Evolutionary conservation across 2,113 vertebrate species (phyloP).

Genomic region (Mustelus asterias): DNA sequence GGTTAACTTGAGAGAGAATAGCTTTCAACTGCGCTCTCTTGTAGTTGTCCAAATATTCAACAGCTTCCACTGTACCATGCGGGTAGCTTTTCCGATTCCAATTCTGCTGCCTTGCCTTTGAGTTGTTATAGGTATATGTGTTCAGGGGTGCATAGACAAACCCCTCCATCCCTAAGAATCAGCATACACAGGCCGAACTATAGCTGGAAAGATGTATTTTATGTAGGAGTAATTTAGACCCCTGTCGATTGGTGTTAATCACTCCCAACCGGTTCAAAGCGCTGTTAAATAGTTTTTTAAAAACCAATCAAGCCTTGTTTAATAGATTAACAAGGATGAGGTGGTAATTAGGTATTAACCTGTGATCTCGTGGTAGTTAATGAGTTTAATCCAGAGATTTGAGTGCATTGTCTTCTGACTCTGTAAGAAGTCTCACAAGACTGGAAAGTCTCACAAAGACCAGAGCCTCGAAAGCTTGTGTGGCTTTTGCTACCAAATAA

Average conservation of each 20-base stretch:
- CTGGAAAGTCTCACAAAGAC: no score
- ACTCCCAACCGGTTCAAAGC: background rate
- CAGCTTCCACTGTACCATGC: conserved; percentile 48
- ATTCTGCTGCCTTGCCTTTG: conserved; percentile 49
- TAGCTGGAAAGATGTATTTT: background rate
- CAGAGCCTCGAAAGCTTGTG: no score
- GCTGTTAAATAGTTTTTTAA: background rate
- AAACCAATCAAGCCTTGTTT: background rate
- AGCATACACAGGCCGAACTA: background rate
- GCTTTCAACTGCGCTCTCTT: conserved; percentile 63
- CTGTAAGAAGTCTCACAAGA: no score
- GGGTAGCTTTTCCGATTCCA: conserved; percentile 57
- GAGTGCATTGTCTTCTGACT: background rate
- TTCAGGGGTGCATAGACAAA: conserved; percentile 55
- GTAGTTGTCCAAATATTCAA: conserved; percentile 66
- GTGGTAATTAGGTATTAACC: no score
- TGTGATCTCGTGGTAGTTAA: no score
- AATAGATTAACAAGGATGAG: background rate
- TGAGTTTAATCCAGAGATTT: background rate
- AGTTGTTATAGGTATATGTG: conserved; percentile 43
- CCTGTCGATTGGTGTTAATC: background rate
- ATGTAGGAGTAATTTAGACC: background rate
- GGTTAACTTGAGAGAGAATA: conserved; percentile 66
- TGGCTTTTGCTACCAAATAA: no score
- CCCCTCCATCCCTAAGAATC: conserved; percentile 61